These are phyloP conservation scores for Drosophila arawakana DNA, from an alignment of 1,140 invertebrate species.

Conservation along the genomic window DNA sequence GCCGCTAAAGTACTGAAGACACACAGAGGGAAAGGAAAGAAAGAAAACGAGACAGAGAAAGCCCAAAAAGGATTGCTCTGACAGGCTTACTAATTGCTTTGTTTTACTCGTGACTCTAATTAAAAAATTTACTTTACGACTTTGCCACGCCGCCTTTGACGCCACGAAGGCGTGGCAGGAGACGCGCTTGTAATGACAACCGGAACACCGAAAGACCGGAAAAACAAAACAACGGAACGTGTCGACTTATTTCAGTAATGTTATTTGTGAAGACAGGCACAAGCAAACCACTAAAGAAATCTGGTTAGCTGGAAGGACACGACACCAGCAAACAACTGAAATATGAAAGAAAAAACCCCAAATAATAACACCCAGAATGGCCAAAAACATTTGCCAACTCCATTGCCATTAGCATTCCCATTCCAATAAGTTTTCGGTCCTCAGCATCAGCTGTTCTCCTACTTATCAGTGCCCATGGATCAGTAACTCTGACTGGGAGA, in stretches of 20 bases:
- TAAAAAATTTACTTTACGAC: constrained; percentile 83
- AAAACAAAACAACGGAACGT: constrained; percentile 37
- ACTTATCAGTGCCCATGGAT: constrained; percentile 58
- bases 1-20: too few species aligned
- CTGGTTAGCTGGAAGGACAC: constrained; percentile 19
- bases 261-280: constrained; percentile 27
- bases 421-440: background rate
- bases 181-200: constrained; percentile 52
- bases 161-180: background rate
- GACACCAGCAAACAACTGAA: constrained; percentile 45
- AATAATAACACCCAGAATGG: constrained; percentile 63
- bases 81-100: constrained; percentile 81
- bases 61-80: constrained; percentile 74
- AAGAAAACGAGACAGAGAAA: constrained; percentile 1
- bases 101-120: constrained; percentile 82
- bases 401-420: background rate
- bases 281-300: constrained; percentile 6
- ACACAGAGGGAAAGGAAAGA: background rate
- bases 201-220: constrained; percentile 20
- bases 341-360: constrained; percentile 53
- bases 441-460: constrained; percentile 52
- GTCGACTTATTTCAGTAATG: constrained; percentile 29
- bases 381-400: constrained; percentile 31
- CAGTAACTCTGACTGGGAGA: constrained; percentile 33
- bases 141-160: constrained; percentile 42